Conservation (phyloP, 2,888 invertebrate species). For the Agrenia bidenticulata region DNA sequence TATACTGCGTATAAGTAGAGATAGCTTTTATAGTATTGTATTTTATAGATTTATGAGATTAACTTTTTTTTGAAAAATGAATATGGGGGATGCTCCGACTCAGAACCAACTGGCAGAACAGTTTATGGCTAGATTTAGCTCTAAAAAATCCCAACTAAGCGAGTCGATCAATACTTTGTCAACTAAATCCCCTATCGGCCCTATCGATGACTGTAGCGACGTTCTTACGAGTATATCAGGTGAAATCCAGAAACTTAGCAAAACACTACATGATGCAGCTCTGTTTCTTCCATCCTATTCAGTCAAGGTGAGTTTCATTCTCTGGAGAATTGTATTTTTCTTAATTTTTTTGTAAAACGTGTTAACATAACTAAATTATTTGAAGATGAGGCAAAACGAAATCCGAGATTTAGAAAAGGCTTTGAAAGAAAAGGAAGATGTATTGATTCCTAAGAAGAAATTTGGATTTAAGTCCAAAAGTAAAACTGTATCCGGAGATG, state of each 20-base stretch:
- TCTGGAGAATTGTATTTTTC: neutral
- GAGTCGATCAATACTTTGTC: conserved; percentile 54
- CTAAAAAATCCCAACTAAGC: conserved; percentile 61
- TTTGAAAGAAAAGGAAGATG: conserved; percentile 56
- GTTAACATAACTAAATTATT: conserved; percentile 1
- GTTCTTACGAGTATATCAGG: conserved; percentile 70
- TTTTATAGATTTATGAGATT: too few species aligned
- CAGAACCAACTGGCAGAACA: conserved; percentile 37
- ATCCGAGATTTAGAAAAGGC: conserved; percentile 71
- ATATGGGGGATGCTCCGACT: conserved; percentile 5
- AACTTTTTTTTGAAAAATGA: neutral
- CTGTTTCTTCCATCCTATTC: conserved; percentile 77
- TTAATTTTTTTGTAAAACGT: neutral
- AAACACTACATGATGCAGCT: conserved; percentile 75
- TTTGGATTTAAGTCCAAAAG: conserved; percentile 70
- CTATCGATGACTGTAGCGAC: conserved; percentile 62
- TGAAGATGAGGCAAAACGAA: conserved; percentile 70
- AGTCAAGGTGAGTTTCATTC: conserved; percentile 60
- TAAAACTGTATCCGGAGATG: too few species aligned
- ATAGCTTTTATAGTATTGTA: neutral
- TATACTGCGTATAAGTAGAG: too few species aligned
- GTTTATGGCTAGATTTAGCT: conserved; percentile 45
- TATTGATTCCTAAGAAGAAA: conserved; percentile 73
- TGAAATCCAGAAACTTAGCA: conserved; percentile 73
- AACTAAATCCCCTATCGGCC: conserved; percentile 56